Conservation (phyloP, 2,113 vertebrate genomes). For the Tautogolabrus adspersus region DNA sequence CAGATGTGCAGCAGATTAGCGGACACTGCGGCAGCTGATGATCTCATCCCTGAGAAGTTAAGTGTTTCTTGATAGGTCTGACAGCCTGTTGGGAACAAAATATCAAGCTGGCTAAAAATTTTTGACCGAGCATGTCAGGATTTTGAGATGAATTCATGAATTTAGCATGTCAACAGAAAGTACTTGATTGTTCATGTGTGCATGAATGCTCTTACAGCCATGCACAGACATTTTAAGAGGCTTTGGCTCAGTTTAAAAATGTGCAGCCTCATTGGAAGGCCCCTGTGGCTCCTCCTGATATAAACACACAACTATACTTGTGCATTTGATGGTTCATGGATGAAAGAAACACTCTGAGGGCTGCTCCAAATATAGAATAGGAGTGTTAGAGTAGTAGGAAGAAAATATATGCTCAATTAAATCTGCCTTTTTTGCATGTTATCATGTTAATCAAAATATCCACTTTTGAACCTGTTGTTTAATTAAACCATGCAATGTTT, state of each 20-base stretch:
- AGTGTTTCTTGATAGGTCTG: slow-evolving; percentile 20
- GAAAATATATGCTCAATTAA: too few species aligned
- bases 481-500: neutral
- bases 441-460: too few species aligned
- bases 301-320: too few species aligned
- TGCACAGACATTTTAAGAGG: neutral
- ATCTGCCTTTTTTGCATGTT: too few species aligned
- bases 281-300: neutral
- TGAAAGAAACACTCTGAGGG: too few species aligned
- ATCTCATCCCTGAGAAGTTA: slow-evolving; percentile 19
- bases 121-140: slow-evolving; percentile 24
- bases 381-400: too few species aligned
- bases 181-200: neutral
- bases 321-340: too few species aligned
- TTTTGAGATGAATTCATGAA: slow-evolving; percentile 3
- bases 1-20: slow-evolving; percentile 38
- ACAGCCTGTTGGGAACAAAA: slow-evolving; percentile 20
- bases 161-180: slow-evolving; percentile 15
- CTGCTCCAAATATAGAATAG: too few species aligned
- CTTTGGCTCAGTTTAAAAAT: neutral
- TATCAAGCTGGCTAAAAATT: slow-evolving; percentile 27
- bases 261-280: neutral
- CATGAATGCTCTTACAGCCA: neutral
- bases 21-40: slow-evolving; percentile 31
- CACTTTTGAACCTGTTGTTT: neutral